These are phyloP conservation scores for Phymanthus crucifer DNA, from an alignment of 92 coral and sea anemone species.

Conservation along the genomic window DNA sequence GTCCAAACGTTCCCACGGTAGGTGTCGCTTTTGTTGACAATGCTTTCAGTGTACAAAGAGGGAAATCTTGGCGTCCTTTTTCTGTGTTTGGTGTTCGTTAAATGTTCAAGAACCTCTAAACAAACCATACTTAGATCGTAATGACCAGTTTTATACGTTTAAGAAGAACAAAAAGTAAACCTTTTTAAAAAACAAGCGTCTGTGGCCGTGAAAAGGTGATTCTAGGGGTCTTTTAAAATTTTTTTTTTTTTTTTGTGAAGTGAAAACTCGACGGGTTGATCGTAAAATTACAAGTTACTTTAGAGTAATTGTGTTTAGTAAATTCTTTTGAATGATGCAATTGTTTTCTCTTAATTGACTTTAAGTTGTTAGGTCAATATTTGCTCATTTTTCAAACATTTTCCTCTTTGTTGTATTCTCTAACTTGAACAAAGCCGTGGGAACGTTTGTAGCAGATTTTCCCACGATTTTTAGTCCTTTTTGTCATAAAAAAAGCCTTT, in stretches of 20 bases:
- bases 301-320: background rate
- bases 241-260: background rate
- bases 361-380: conserved; percentile 27
- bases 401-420: background rate
- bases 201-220: background rate
- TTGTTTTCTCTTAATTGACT: conserved; percentile 8
- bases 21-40: conserved; percentile 18
- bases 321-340: background rate
- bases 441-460: conserved; percentile 7
- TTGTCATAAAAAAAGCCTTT: background rate
- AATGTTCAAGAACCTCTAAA: background rate
- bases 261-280: background rate
- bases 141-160: background rate
- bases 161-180: background rate
- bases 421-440: conserved; percentile 15
- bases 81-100: background rate
- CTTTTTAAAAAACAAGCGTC: background rate
- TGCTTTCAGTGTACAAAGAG: conserved; percentile 1
- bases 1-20: conserved; percentile 30
- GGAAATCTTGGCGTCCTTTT: background rate
- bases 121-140: background rate
- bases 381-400: conserved; percentile 17
- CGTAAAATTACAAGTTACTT: too few relatives aligned
- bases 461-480: conserved; percentile 15
- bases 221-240: background rate